Percentiles rank a stretch among this genome's conserved stretches.
Conservation (phyloP, 2,113 vertebrate genomes). For the Poeciliopsis turrubarensis region DNA sequence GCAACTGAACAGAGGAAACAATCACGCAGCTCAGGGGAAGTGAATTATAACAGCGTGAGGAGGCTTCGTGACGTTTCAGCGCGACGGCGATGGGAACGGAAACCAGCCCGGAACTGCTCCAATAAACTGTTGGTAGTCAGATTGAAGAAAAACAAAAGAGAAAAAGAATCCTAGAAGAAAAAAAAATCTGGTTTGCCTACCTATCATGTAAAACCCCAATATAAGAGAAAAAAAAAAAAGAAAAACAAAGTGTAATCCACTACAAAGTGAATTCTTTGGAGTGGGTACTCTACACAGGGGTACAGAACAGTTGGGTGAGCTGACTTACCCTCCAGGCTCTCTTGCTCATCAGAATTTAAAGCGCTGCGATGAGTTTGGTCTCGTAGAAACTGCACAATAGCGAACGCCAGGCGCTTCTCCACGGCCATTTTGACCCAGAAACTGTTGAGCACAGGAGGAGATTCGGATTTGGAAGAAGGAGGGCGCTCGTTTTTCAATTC, state of each 20-base stretch:
- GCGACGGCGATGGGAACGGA: too few species aligned
- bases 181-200: too few species aligned
- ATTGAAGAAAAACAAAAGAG: too few species aligned
- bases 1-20: conserved; percentile 81
- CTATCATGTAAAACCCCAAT: not conserved
- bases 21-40: not conserved
- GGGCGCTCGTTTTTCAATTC: not conserved
- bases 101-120: too few species aligned
- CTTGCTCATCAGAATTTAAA: conserved; percentile 94
- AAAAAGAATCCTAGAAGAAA: too few species aligned
- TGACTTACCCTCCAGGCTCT: conserved; percentile 93
- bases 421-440: conserved; percentile 88
- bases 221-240: not conserved
- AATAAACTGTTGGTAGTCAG: too few species aligned
- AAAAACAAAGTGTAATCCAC: not conserved
- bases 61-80: not conserved
- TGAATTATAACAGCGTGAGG: not conserved
- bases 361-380: conserved; percentile 92
- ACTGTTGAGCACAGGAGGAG: conserved; percentile 31
- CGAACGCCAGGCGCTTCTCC: conserved; percentile 92
- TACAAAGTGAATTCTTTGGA: too few species aligned
- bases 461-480: conserved; percentile 10
- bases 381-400: conserved; percentile 94
- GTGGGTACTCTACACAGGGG: not conserved
- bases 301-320: not conserved